Percentiles rank a stretch among this genome's conserved stretches.
Conservation (phyloP, 2,797 vertebrate species). For the Pyrocephalus nanus region DNA sequence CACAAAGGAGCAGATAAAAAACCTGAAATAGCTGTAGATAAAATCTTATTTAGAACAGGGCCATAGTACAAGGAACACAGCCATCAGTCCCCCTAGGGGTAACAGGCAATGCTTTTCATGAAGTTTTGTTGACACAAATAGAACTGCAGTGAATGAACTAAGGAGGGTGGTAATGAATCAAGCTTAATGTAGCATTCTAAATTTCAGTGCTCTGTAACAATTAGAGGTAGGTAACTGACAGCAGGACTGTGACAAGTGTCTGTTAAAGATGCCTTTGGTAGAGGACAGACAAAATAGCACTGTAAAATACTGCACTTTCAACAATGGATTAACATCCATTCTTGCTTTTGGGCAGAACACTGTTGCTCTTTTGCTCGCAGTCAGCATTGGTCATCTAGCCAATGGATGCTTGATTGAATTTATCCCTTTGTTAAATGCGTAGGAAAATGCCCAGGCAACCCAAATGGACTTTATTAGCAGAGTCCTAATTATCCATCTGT, state of each 20-base stretch:
- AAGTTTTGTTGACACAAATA: slow-evolving; percentile 26
- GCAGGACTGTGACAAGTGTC: not conserved
- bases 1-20: not conserved
- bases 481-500: not conserved
- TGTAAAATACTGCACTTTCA: not conserved
- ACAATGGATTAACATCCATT: not conserved
- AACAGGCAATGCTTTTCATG: not conserved
- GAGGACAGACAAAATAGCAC: not conserved
- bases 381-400: not conserved
- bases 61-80: not conserved
- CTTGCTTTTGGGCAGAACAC: not conserved
- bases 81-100: not conserved
- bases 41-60: not conserved
- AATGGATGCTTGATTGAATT: not conserved
- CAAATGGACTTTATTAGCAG: not conserved
- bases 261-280: not conserved
- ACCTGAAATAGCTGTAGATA: not conserved
- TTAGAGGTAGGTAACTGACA: not conserved
- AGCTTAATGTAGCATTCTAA: not conserved
- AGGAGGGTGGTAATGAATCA: not conserved
- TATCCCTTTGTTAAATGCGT: not conserved
- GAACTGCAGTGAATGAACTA: not conserved
- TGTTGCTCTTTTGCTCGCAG: not conserved
- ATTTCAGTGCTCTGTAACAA: not conserved
- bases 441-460: not conserved